A percentile compares a stretch with the other conserved stretches of the same genome.
These are phyloP conservation scores for Altica lythri DNA, from an alignment of 2,888 invertebrate species.

Conservation along the genomic window DNA sequence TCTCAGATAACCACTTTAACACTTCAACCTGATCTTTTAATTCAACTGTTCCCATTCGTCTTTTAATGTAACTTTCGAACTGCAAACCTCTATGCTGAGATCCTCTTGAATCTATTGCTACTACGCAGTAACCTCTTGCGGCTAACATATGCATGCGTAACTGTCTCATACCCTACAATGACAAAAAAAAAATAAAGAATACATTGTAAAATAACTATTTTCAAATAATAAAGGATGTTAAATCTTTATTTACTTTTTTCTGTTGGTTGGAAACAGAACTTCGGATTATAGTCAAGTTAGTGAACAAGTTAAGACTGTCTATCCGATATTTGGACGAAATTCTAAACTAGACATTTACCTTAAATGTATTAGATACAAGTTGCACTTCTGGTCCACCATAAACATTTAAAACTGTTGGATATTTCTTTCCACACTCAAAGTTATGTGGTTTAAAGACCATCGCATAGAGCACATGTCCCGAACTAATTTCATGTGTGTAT, in stretches of 20 bases:
- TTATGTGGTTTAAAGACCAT: constrained; percentile 88
- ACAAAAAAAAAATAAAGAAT: too few species aligned
- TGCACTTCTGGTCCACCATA: constrained; percentile 99
- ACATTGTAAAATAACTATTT: too few species aligned
- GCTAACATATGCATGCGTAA: constrained; percentile 93
- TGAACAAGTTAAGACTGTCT: too few species aligned
- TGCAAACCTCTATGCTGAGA: constrained; percentile 90
- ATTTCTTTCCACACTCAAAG: constrained; percentile 68
- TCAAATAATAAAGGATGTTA: too few species aligned
- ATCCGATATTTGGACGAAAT: too few species aligned
- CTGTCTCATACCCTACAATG: constrained; percentile 80
- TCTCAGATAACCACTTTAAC: constrained; percentile 81
- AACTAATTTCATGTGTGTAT: constrained; percentile 69
- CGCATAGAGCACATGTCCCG: constrained; percentile 75
- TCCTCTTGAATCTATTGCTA: constrained; percentile 94
- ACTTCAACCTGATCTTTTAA: constrained; percentile 93
- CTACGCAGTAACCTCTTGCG: constrained; percentile 93
- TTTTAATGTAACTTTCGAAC: constrained; percentile 89
- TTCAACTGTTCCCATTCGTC: constrained; percentile 93
- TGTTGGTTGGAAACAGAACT: too few species aligned
- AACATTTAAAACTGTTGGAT: constrained; percentile 94
- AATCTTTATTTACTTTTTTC: too few species aligned
- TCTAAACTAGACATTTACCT: constrained; percentile 62
- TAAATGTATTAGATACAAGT: constrained; percentile 93
- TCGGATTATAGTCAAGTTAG: too few species aligned